Evolutionary conservation across 2,888 invertebrate genomes (phyloP).

Genomic region (Chydorus sphaericus): DNA sequence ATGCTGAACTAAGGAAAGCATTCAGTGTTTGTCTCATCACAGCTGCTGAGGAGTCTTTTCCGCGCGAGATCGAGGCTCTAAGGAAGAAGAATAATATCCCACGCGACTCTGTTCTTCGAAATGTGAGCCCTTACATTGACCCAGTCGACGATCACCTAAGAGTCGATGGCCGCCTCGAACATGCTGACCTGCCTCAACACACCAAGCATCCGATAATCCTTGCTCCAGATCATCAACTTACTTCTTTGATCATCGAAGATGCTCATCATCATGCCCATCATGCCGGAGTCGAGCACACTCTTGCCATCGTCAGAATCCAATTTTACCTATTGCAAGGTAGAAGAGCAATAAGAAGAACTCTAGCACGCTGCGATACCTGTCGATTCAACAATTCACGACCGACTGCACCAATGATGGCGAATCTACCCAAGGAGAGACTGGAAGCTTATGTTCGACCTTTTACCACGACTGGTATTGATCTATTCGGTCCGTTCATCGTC

Average conservation of each 20-base stretch:
- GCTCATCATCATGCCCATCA: not conserved
- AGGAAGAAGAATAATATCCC: not conserved
- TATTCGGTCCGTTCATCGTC: slow-evolving; percentile 7
- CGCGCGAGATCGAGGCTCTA: not conserved
- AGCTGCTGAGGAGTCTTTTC: not conserved
- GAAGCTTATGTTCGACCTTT: not conserved
- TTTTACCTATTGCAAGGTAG: not conserved
- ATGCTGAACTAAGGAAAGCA: not conserved
- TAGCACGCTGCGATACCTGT: not conserved
- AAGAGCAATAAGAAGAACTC: not conserved
- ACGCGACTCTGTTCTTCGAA: not conserved
- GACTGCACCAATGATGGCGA: not conserved
- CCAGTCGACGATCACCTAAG: not conserved
- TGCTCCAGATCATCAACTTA: not conserved
- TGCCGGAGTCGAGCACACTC: not conserved
- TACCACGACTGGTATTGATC: slow-evolving; percentile 1
- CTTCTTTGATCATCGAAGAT: not conserved
- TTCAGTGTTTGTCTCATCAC: not conserved
- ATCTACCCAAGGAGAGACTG: not conserved
- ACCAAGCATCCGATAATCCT: not conserved
- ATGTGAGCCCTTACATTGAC: not conserved
- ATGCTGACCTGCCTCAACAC: not conserved
- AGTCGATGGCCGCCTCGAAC: not conserved
- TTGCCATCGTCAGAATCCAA: not conserved
- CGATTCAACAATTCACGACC: not conserved